These are phyloP conservation scores for Poeciliopsis prolifica DNA, from an alignment of 2,113 vertebrate species.

Conservation along the genomic window DNA sequence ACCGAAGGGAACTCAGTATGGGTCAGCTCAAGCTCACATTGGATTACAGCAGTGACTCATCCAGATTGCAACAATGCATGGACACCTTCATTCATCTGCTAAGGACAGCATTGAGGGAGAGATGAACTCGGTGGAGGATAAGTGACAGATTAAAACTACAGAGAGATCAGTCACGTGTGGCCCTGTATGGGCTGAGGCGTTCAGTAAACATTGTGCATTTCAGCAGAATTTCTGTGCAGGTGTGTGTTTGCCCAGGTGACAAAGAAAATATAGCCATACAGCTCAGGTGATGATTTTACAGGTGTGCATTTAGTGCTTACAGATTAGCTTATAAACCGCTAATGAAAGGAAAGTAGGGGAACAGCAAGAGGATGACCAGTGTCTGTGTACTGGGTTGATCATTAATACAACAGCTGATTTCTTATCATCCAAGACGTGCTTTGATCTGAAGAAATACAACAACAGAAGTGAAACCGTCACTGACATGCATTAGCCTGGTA, in stretches of 20 bases:
- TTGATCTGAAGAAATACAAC: neutral
- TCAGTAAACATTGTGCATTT: neutral
- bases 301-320: too few species aligned
- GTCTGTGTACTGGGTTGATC: conserved; percentile 1
- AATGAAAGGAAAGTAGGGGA: too few species aligned
- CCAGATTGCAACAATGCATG: conserved; percentile 43
- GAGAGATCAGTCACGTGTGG: conserved; percentile 20
- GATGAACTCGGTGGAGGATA: conserved; percentile 36
- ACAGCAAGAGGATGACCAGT: neutral
- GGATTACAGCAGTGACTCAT: conserved; percentile 56
- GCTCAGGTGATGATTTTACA: too few species aligned
- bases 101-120: conserved; percentile 37
- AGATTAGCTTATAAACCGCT: too few species aligned
- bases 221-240: neutral
- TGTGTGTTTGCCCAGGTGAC: conserved; percentile 12
- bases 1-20: conserved; percentile 33
- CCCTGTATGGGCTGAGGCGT: neutral
- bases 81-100: conserved; percentile 61
- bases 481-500: neutral
- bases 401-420: neutral
- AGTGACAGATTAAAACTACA: conserved; percentile 44
- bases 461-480: too few species aligned
- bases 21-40: conserved; percentile 35
- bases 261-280: neutral
- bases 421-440: neutral